Percentiles rank a stretch among this genome's conserved stretches.
phyloP scores from a whole-genome alignment of 2,797 vertebrate genomes.

The Uromys caudimaculatus region DNA sequence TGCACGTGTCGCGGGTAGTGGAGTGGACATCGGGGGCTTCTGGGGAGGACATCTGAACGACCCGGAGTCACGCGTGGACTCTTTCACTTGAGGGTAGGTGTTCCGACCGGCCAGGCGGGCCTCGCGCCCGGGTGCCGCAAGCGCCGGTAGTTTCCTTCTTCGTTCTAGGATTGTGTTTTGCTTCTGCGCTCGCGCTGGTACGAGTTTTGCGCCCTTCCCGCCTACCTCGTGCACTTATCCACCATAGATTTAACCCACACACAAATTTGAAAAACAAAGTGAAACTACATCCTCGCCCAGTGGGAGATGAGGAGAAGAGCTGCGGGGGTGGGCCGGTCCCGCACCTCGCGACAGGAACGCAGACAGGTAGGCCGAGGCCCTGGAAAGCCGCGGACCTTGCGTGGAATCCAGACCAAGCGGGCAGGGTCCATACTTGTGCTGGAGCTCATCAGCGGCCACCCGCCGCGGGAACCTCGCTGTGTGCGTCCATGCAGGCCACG shows the following conservation, averaged over 20 bases:
- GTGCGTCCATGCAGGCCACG: accelerated
- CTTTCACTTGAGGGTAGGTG: neutral
- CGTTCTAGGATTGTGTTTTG: neutral
- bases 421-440: accelerated
- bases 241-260: neutral
- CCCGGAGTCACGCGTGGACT: neutral
- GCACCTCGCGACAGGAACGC: neutral
- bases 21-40: neutral
- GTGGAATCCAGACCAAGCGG: neutral
- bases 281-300: neutral
- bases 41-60: too few species aligned
- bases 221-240: neutral
- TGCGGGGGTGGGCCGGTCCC: neutral
- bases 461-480: accelerated
- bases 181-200: neutral
- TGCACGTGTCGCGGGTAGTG: neutral
- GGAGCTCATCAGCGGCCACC: neutral
- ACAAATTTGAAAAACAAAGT: neutral
- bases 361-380: neutral
- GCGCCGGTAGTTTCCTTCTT: neutral
- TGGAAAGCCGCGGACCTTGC: neutral
- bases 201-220: neutral
- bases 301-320: neutral
- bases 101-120: neutral
- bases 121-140: neutral